phyloP scores from a whole-genome alignment of 2,113 vertebrate genomes.

The Podilymbus podiceps region DNA sequence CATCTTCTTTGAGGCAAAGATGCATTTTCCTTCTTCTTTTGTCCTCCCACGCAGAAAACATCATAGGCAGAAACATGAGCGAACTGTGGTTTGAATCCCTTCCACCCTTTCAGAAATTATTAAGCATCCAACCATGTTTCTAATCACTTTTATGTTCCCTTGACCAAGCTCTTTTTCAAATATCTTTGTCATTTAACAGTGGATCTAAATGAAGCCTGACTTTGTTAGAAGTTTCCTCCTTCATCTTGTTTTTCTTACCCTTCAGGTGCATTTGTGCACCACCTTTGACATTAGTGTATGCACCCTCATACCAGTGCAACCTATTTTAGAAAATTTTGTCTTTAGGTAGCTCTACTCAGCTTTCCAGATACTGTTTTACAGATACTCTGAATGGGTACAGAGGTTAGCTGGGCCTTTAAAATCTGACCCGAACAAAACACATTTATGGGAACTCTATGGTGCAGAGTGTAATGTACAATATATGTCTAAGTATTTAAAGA shows the following conservation, averaged over 20 bases:
- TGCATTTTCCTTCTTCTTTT: not conserved
- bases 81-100: slow-evolving; percentile 16
- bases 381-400: not conserved
- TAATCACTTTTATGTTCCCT: not conserved
- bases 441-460: not conserved
- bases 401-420: not conserved
- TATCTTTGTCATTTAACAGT: not conserved
- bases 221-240: not conserved
- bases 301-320: not conserved
- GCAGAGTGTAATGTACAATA: not conserved
- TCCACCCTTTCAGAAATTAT: not conserved
- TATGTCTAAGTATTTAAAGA: not conserved
- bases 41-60: not conserved
- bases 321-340: not conserved
- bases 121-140: not conserved
- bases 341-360: not conserved
- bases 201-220: not conserved
- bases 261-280: not conserved
- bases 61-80: not conserved
- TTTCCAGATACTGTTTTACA: not conserved
- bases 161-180: not conserved
- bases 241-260: not conserved
- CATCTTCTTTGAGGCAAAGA: not conserved
- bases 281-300: not conserved
- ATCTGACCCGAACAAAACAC: not conserved